A percentile compares a stretch with the other conserved stretches of the same genome.
These are phyloP conservation scores for Rhopilema esculentum DNA, from an alignment of 30 jellyfish, hydroid and myxozoan genomes.

Conservation along the genomic window DNA sequence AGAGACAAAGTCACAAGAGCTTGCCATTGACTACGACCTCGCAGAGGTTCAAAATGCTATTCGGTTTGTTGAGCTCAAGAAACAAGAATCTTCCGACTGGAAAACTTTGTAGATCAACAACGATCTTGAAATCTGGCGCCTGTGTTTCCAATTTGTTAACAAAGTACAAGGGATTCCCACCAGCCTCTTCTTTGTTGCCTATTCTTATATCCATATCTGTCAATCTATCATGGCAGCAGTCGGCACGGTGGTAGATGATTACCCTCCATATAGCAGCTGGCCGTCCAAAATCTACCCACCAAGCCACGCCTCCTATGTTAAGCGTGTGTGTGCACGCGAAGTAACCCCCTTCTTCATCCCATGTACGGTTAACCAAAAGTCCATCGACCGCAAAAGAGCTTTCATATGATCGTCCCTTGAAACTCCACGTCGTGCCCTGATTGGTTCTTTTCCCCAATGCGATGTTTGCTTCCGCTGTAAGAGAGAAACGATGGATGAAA, in stretches of 20 bases:
- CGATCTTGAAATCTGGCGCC: background rate
- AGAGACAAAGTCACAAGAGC: no score
- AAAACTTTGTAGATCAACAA: background rate
- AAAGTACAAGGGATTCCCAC: background rate
- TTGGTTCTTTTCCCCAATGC: background rate
- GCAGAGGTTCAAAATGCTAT: background rate
- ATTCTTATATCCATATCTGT: background rate
- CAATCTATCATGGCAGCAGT: background rate
- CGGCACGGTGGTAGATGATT: background rate
- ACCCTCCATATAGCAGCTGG: background rate
- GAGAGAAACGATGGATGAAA: no score
- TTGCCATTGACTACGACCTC: conserved; percentile 4
- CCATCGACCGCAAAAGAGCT: conserved; percentile 21
- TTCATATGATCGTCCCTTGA: background rate
- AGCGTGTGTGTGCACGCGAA: background rate
- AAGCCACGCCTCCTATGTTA: background rate
- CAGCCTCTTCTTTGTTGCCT: conserved; percentile 18
- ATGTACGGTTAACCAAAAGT: background rate
- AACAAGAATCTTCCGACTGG: conserved; percentile 1
- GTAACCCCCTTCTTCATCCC: background rate
- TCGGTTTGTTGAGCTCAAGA: background rate
- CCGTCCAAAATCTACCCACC: conserved; percentile 15
- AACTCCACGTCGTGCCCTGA: background rate
- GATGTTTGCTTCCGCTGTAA: background rate
- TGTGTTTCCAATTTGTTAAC: background rate